These are phyloP conservation scores for Doris montereyensis DNA, from an alignment of 2,888 invertebrate species.

Conservation along the genomic window DNA sequence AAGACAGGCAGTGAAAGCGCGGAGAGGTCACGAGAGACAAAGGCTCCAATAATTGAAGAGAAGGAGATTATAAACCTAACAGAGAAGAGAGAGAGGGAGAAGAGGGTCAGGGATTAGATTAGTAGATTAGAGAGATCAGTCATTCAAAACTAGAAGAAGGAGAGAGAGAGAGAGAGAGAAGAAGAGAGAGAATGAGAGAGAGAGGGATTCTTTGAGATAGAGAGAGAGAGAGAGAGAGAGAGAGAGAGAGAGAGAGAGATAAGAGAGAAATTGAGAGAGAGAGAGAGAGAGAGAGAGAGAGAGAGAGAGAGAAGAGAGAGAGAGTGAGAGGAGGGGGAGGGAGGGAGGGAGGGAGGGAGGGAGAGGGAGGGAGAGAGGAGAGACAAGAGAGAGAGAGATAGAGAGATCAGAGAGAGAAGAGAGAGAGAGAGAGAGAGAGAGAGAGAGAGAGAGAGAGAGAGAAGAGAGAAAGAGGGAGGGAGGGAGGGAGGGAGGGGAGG, in stretches of 20 bases:
- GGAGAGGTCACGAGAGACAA: too few relatives aligned
- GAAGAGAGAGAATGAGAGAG: neutral
- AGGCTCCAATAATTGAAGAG: too few relatives aligned
- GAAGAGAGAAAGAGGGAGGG: neutral
- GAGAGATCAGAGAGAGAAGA: neutral
- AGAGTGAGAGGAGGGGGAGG: neutral
- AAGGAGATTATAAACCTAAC: too few relatives aligned
- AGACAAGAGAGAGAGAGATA: neutral
- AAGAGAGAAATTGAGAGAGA: neutral
- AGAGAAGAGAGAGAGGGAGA: too few relatives aligned
- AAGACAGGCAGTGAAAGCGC: too few relatives aligned
- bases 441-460: neutral
- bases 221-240: slow-evolving; percentile 5
- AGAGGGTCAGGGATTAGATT: too few relatives aligned
- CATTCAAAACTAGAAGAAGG: too few relatives aligned
- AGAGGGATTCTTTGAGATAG: too few relatives aligned
- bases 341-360: neutral
- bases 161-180: neutral
- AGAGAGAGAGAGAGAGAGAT: neutral
- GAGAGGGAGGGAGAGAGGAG: neutral
- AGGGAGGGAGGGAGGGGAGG: neutral
- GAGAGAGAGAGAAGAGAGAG: neutral
- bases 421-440: neutral
- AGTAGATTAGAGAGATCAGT: too few relatives aligned
- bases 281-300: neutral